phyloP scores from a whole-genome alignment of 2,797 vertebrate genomes.

The Amazonetta brasiliensis region DNA sequence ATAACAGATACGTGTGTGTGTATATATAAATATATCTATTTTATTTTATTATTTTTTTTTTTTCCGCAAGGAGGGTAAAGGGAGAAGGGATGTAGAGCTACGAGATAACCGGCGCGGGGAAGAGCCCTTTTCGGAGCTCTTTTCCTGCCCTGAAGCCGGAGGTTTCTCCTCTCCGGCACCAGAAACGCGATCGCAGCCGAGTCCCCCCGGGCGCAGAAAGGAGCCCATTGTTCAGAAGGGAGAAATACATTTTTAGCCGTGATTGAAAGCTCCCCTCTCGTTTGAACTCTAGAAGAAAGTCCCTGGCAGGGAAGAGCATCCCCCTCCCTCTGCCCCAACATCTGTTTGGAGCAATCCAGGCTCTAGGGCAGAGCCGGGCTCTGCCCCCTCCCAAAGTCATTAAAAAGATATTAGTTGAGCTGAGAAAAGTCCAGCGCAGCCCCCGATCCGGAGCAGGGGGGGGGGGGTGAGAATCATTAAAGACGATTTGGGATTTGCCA shows the following conservation, averaged over 20 bases:
- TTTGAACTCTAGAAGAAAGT: constrained; percentile 83
- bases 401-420: constrained; percentile 84
- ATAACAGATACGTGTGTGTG: too few relatives aligned
- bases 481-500: constrained; percentile 24
- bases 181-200: constrained; percentile 55
- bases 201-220: constrained; percentile 68
- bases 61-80: fast-evolving
- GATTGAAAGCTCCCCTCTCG: constrained; percentile 76
- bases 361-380: constrained; percentile 78
- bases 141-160: not conserved
- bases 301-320: constrained; percentile 66
- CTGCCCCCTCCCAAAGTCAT: constrained; percentile 78
- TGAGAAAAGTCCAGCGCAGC: constrained; percentile 72
- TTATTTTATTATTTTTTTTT: not conserved
- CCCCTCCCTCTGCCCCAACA: constrained; percentile 76
- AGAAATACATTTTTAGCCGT: constrained; percentile 78
- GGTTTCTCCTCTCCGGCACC: constrained; percentile 32
- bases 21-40: too few relatives aligned
- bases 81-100: not conserved
- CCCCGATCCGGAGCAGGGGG: constrained; percentile 32
- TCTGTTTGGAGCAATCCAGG: constrained; percentile 82
- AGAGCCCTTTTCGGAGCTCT: not conserved
- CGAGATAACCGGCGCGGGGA: not conserved
- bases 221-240: constrained; percentile 72
- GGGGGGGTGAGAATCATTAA: not conserved